phyloP scores from a whole-genome alignment of 1,140 invertebrate species.

The Leptopilina clavipes region DNA sequence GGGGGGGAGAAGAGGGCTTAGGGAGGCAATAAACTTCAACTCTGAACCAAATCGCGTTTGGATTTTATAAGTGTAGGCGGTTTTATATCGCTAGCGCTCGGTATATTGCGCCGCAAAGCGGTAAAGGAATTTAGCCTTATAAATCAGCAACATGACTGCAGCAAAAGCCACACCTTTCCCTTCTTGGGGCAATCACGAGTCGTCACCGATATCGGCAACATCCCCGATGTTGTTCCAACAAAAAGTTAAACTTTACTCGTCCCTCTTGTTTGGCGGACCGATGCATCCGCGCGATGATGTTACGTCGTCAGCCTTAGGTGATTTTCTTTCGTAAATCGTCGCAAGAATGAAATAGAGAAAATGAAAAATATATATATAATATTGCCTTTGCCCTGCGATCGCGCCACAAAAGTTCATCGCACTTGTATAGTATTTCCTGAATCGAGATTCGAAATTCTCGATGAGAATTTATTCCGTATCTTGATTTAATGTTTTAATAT shows the following conservation, averaged over 20 bases:
- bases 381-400: conserved; percentile 49
- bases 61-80: conserved; percentile 50
- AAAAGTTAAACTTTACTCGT: conserved; percentile 16
- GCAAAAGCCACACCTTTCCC: conserved; percentile 74
- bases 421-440: conserved; percentile 52
- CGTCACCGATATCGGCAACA: conserved; percentile 63
- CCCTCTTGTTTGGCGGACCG: conserved; percentile 27
- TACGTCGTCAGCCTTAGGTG: conserved; percentile 55
- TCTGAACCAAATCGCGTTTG: conserved; percentile 39
- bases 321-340: conserved; percentile 50
- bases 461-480: conserved; percentile 35
- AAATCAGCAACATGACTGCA: conserved; percentile 74
- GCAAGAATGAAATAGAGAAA: conserved; percentile 29
- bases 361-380: conserved; percentile 32
- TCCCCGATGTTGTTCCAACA: conserved; percentile 40
- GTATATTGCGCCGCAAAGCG: conserved; percentile 20
- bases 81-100: conserved; percentile 52
- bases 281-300: conserved; percentile 43
- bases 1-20: background rate
- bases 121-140: conserved; percentile 61
- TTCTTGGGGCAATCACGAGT: conserved; percentile 74
- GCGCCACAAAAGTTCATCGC: conserved; percentile 51
- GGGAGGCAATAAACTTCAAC: conserved; percentile 27
- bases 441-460: conserved; percentile 46
- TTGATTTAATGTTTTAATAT: conserved; percentile 24